Evolutionary conservation across 1,140 invertebrate species (phyloP).

Genomic region (Lerema accius): DNA sequence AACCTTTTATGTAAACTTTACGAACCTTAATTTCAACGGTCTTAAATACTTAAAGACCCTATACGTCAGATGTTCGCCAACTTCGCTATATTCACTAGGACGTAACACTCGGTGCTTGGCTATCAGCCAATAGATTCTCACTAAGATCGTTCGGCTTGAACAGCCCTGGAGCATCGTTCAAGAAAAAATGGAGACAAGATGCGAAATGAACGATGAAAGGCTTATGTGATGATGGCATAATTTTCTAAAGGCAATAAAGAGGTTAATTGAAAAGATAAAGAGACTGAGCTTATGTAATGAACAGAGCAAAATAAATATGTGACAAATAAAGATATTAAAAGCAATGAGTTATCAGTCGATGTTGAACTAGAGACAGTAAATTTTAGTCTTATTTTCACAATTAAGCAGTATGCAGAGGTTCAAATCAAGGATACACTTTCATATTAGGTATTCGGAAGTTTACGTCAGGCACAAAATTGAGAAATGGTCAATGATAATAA

Average conservation of each 20-base stretch:
- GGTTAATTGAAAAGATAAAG: neutral
- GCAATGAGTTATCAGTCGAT: too few species aligned
- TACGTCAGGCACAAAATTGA: too few species aligned
- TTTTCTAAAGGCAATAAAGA: conserved; percentile 8
- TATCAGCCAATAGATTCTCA: conserved; percentile 24
- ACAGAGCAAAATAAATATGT: too few species aligned
- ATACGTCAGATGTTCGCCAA: conserved; percentile 19
- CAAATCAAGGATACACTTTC: too few species aligned
- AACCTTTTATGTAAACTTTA: conserved; percentile 7
- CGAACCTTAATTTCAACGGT: conserved; percentile 9
- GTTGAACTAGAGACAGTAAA: too few species aligned
- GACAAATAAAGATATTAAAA: too few species aligned
- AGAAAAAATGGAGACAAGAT: conserved; percentile 24
- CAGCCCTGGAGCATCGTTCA: conserved; percentile 11
- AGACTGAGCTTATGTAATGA: neutral
- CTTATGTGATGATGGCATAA: conserved; percentile 22
- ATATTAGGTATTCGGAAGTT: too few species aligned
- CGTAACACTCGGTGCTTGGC: conserved; percentile 30
- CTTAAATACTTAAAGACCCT: conserved; percentile 26
- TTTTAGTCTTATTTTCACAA: too few species aligned
- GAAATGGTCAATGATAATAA: too few species aligned
- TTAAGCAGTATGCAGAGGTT: too few species aligned
- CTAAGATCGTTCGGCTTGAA: conserved; percentile 31
- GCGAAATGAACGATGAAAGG: conserved; percentile 11
- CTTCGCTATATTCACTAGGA: conserved; percentile 26